Evolutionary conservation across 2,797 vertebrate species (phyloP).

Genomic region (Acipenser transmontanus): DNA sequence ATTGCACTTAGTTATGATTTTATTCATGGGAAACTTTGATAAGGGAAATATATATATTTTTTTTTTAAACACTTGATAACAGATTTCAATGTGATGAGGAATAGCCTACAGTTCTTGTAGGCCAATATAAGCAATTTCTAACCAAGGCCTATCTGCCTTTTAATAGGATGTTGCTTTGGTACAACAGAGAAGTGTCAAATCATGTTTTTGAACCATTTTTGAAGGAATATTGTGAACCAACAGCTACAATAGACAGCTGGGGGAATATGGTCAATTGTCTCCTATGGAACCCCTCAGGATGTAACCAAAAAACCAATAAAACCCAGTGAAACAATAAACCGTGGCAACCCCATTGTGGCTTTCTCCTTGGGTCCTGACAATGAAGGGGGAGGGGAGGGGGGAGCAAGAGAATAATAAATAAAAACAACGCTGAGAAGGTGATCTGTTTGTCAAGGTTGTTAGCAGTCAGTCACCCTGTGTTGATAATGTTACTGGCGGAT

Average conservation of each 20-base stretch:
- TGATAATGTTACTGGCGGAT: constrained; percentile 27
- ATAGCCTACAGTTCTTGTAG: too few relatives aligned
- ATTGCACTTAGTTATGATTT: too few relatives aligned
- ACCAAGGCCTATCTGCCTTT: constrained; percentile 5
- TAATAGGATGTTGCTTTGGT: constrained; percentile 3
- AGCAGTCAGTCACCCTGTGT: constrained; percentile 3
- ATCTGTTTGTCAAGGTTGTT: constrained; percentile 1
- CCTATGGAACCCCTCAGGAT: constrained; percentile 13
- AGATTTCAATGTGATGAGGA: too few relatives aligned
- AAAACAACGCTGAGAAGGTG: constrained; percentile 7
- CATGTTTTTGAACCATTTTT: constrained; percentile 12
- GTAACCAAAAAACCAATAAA: constrained; percentile 40
- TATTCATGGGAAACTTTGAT: too few relatives aligned
- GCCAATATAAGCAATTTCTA: constrained; percentile 6
- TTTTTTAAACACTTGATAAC: too few relatives aligned
- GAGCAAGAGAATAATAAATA: not conserved
- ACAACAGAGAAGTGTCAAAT: constrained; percentile 2
- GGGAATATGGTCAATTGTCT: constrained; percentile 19
- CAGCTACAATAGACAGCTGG: constrained; percentile 34
- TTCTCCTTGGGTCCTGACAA: constrained; percentile 5
- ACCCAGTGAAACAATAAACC: constrained; percentile 34
- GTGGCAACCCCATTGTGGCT: constrained; percentile 25
- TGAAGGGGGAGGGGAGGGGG: constrained; percentile 24
- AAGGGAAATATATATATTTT: too few relatives aligned
- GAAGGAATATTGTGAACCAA: constrained; percentile 22